A percentile compares a stretch with the other conserved stretches of the same genome.
Evolutionary conservation across 2,797 vertebrate species (phyloP).

Genomic region (Darevskia nairensis): DNA sequence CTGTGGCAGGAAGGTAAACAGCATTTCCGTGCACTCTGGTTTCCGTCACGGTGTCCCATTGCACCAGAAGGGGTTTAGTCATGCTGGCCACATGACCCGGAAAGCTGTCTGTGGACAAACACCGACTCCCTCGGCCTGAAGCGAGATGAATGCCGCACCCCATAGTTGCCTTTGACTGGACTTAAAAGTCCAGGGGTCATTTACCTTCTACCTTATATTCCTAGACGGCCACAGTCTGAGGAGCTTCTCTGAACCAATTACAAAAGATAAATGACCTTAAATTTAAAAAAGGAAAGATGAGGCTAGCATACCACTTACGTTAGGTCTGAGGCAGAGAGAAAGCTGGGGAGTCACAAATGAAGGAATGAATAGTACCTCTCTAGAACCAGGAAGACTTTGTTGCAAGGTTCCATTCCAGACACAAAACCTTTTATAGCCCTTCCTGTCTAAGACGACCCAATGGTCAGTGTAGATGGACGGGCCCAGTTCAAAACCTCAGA

Average conservation of each 20-base stretch:
- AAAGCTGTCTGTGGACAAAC: too few species aligned
- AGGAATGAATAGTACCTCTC: not conserved
- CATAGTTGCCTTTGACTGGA: too few species aligned
- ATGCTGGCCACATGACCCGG: too few species aligned
- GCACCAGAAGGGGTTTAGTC: accelerated
- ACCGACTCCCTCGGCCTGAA: too few species aligned
- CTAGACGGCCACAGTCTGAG: not conserved
- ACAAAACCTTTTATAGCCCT: not conserved
- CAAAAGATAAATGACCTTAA: too few species aligned
- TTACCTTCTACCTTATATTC: too few species aligned
- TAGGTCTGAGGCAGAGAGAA: not conserved
- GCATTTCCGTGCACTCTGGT: too few species aligned
- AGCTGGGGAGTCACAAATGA: not conserved
- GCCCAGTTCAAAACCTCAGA: not conserved
- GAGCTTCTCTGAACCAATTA: not conserved
- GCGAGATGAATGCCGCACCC: too few species aligned
- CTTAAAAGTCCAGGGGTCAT: too few species aligned
- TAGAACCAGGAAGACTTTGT: not conserved
- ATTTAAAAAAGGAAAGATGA: not conserved
- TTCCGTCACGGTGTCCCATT: too few species aligned
- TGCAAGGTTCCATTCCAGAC: not conserved
- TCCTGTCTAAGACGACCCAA: not conserved
- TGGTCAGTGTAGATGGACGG: not conserved
- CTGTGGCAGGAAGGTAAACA: too few species aligned
- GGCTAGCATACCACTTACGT: too few species aligned